Evolutionary conservation across 2,113 vertebrate genomes (phyloP).

Genomic region (Physeter macrocephalus): DNA sequence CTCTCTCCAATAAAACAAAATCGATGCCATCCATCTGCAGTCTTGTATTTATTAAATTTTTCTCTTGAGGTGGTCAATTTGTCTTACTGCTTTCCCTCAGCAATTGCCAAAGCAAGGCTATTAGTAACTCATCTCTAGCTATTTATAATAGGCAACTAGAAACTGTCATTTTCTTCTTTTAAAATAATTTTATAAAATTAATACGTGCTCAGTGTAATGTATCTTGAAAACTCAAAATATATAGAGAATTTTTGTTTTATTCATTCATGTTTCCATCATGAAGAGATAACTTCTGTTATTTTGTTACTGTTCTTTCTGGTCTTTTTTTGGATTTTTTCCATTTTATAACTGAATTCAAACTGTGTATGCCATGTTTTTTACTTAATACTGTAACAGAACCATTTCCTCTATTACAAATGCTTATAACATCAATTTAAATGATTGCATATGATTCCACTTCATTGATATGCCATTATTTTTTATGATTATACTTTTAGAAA

Average conservation of each 20-base stretch:
- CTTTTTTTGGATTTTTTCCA: neutral
- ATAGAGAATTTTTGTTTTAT: neutral
- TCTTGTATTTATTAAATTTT: conserved; percentile 64
- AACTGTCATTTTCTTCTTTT: neutral
- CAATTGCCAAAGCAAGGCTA: neutral
- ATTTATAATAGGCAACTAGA: neutral
- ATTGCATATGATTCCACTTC: neutral
- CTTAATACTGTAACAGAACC: neutral
- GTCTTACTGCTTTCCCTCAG: conserved; percentile 44
- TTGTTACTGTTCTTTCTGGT: neutral
- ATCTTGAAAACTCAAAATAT: neutral
- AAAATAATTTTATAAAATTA: neutral
- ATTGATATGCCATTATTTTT: neutral
- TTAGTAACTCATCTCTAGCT: neutral
- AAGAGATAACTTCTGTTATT: neutral
- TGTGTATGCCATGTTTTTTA: neutral
- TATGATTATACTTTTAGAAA: neutral
- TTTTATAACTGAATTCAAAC: neutral
- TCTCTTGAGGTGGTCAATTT: conserved; percentile 56
- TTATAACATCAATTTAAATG: neutral
- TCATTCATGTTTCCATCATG: neutral
- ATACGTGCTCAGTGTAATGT: neutral
- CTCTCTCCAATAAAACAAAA: conserved; percentile 64
- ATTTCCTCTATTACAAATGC: neutral
- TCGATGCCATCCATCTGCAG: conserved; percentile 46